These are phyloP conservation scores for Pangasius mekongensis DNA, from an alignment of 2,797 vertebrate species.

Conservation along the genomic window DNA sequence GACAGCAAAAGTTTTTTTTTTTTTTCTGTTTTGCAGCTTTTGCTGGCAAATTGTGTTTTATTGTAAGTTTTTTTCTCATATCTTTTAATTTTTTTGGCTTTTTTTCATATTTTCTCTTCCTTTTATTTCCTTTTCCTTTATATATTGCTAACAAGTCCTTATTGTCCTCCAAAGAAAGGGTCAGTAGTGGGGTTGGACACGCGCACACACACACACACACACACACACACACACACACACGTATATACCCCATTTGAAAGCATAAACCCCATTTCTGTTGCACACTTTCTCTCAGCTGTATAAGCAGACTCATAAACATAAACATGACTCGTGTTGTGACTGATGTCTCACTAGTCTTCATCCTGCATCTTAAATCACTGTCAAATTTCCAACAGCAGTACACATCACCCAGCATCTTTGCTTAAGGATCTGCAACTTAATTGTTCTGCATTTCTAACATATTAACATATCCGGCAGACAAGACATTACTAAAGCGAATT, in stretches of 20 bases:
- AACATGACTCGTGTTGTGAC: conserved; percentile 19
- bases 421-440: conserved; percentile 41
- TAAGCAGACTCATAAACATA: conserved; percentile 36
- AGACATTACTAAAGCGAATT: conserved; percentile 41
- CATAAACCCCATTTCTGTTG: conserved; percentile 14
- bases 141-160: background rate
- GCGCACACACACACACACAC: background rate
- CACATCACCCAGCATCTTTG: background rate
- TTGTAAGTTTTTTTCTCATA: background rate
- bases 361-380: conserved; percentile 34
- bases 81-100: background rate
- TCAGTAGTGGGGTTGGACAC: background rate
- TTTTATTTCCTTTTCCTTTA: background rate
- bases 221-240: background rate
- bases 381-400: conserved; percentile 25
- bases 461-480: background rate
- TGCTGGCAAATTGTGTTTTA: background rate
- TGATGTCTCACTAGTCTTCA: conserved; percentile 19
- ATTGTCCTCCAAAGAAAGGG: background rate
- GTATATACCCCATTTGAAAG: conserved; percentile 24
- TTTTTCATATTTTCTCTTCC: background rate
- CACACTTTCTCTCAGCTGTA: conserved; percentile 20
- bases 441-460: conserved; percentile 39
- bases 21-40: background rate
- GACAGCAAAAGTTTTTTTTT: background rate